These are phyloP conservation scores for Euura saliciscinereae DNA, from an alignment of 1,140 invertebrate species.

Conservation along the genomic window DNA sequence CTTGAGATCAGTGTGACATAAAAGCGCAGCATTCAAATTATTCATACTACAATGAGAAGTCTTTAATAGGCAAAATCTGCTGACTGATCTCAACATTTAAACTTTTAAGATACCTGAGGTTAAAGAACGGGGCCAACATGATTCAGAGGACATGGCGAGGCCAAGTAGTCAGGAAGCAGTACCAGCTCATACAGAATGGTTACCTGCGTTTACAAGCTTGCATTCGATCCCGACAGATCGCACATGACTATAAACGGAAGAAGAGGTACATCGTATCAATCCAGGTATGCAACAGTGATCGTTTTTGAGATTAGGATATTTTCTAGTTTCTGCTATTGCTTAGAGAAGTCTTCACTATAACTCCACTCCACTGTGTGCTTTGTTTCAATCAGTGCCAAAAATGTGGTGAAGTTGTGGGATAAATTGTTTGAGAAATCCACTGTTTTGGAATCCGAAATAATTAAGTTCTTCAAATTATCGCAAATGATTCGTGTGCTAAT, in stretches of 20 bases:
- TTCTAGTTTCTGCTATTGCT: too few species aligned
- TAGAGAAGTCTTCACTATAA: too few species aligned
- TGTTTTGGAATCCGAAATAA: too few species aligned
- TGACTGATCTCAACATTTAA: too few species aligned
- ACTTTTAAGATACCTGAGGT: constrained; percentile 61
- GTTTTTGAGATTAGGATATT: neutral
- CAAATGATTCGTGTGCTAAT: constrained; percentile 10
- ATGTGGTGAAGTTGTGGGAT: too few species aligned
- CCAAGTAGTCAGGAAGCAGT: constrained; percentile 72
- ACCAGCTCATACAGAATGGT: constrained; percentile 74
- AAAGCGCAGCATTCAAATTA: too few species aligned
- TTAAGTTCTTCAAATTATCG: neutral
- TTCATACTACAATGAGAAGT: too few species aligned
- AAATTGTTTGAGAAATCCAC: too few species aligned
- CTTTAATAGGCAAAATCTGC: too few species aligned
- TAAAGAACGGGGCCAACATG: constrained; percentile 72
- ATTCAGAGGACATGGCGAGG: constrained; percentile 86
- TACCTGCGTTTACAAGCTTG: constrained; percentile 86
- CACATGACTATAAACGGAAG: constrained; percentile 74
- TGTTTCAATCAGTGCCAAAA: too few species aligned
- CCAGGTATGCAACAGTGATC: constrained; percentile 50
- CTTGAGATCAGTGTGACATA: too few species aligned
- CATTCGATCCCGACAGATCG: constrained; percentile 77
- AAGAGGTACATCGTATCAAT: constrained; percentile 71
- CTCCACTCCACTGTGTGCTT: too few species aligned